Conservation (phyloP, 2,113 vertebrate genomes). For the Sialia sialis region DNA sequence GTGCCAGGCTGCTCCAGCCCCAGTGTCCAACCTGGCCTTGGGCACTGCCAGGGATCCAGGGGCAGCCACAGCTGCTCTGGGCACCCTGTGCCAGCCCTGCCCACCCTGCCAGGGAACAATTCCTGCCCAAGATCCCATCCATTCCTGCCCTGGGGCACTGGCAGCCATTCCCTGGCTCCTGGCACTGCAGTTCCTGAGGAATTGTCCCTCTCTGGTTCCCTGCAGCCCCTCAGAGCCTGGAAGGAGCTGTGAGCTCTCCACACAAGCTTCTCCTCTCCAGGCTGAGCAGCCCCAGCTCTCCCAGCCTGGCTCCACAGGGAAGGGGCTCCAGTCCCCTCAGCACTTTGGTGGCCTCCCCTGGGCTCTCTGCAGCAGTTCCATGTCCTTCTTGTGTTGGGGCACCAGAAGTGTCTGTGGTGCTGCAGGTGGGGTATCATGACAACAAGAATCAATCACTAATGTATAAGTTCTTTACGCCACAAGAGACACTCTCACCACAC, state of each 20-base stretch:
- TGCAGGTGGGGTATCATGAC: too few relatives aligned
- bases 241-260: too few relatives aligned
- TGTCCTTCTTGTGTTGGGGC: rapidly evolving
- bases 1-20: background rate
- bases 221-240: background rate
- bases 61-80: background rate
- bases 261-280: background rate
- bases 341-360: rapidly evolving
- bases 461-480: background rate
- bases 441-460: background rate
- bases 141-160: background rate
- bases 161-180: background rate
- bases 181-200: too few relatives aligned
- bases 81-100: background rate
- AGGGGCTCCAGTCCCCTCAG: background rate
- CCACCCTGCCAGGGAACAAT: background rate
- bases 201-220: too few relatives aligned
- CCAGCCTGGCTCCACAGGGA: background rate
- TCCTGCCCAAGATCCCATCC: background rate
- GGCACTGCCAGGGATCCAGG: background rate
- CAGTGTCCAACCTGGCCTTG: background rate
- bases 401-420: background rate
- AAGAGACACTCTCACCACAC: rapidly evolving
- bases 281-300: background rate
- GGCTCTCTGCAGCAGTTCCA: background rate